Evolutionary conservation across 2,113 vertebrate genomes (phyloP), one percentile per base, ranked within the genome.

Genomic region (Dolichallabes microphthalmus): DNA sequence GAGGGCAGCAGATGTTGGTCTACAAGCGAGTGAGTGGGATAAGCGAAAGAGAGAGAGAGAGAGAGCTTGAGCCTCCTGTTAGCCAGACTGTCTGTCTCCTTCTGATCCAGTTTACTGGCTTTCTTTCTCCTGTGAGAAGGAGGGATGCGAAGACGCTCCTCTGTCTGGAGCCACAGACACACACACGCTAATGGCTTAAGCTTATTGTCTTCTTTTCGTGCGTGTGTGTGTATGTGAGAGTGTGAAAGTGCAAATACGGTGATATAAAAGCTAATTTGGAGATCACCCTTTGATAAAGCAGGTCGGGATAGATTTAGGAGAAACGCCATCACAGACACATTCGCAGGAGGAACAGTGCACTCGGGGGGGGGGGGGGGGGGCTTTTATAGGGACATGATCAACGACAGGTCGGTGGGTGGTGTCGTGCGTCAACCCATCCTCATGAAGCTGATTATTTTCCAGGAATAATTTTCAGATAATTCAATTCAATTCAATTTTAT

Each of bases 21-120:
- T 25, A 45, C 45, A 35, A 57, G 25, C 57, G 60, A 55, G 58
- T 73, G 84, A 78, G 45, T 45, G 27, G n/a, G 20, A 14, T 55
- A 27, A 25, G 64, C 5, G 13, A 27, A 19, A 30, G 35, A 53
- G n/a, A 57, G 50, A 30, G 20, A 45, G 58, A 66, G 68, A 80
- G 45, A 73, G 82, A 80, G 85, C 25, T 58, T 25, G n/a, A 69
- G 82, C 35, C 69, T 71, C 63, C 76, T 71, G 25, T 60, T 75
- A 73, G 82, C 77, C 77, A 88, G 84, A 82, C 86, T 81, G 35
- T 66, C 66, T 80, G 87, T 88, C 87, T 88, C 75, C 74, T 75
- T 53, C 35, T 85, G 80, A 88, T 82, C 71, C 25, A 71, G 73
- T 88, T 74, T 88, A 75, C 73, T 20, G 69, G 77, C 82, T 71